Evolutionary conservation across 2,888 invertebrate genomes (phyloP).

Genomic region (Acleris holmiana): DNA sequence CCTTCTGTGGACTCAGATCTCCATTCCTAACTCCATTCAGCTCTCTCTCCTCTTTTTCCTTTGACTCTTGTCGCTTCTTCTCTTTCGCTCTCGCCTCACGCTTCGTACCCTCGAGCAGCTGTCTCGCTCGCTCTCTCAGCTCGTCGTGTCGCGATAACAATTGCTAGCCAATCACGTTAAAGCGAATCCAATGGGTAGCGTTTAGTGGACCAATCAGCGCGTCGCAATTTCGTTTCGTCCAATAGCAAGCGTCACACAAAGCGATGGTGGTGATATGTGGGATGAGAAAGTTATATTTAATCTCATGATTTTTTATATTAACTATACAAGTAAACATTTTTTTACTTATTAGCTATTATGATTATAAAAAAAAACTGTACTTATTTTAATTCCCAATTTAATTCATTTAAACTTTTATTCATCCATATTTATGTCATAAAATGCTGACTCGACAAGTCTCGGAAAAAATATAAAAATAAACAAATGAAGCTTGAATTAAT

Average conservation of each 20-base stretch:
- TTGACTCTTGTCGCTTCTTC: slow-evolving; percentile 61
- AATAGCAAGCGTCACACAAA: slow-evolving; percentile 48
- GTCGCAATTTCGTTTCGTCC: slow-evolving; percentile 44
- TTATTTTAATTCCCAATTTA: too few relatives aligned
- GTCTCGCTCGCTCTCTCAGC: slow-evolving; percentile 92
- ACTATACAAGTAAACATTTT: too few relatives aligned
- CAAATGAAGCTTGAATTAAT: too few relatives aligned
- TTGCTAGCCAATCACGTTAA: slow-evolving; percentile 78
- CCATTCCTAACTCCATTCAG: slow-evolving; percentile 67
- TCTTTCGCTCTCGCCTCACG: slow-evolving; percentile 85
- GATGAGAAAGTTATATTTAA: slow-evolving; percentile 56
- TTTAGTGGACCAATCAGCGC: slow-evolving; percentile 46
- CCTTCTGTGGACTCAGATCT: slow-evolving; percentile 73
- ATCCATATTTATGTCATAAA: too few relatives aligned
- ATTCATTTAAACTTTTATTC: too few relatives aligned
- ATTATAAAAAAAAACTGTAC: too few relatives aligned
- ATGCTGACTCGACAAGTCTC: too few relatives aligned
- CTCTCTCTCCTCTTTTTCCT: slow-evolving; percentile 86
- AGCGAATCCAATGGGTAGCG: slow-evolving; percentile 32
- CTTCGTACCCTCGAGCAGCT: slow-evolving; percentile 92
- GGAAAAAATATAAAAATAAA: too few relatives aligned
- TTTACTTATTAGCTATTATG: too few relatives aligned
- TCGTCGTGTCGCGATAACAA: slow-evolving; percentile 92
- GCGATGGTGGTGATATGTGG: slow-evolving; percentile 53
- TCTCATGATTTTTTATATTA: slow-evolving; percentile 1